phyloP scores from a whole-genome alignment of 2,113 vertebrate genomes.

The Ophiodon elongatus region DNA sequence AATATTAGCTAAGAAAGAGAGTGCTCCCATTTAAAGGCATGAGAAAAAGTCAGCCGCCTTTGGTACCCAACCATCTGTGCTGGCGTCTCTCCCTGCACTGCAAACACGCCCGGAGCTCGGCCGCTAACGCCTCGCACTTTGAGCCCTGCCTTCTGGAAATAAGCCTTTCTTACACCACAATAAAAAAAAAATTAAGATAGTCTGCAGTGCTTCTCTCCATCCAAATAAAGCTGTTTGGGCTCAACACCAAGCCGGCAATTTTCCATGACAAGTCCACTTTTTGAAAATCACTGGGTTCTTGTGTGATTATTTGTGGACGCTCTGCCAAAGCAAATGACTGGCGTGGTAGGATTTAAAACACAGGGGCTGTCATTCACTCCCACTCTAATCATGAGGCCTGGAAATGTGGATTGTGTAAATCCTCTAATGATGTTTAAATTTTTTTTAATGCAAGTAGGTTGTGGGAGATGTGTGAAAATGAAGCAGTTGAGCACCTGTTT shows the following conservation, averaged over 20 bases:
- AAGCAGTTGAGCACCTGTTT: neutral
- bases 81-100: slow-evolving; percentile 85
- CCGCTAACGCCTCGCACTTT: slow-evolving; percentile 55
- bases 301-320: slow-evolving; percentile 17
- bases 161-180: slow-evolving; percentile 64
- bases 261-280: slow-evolving; percentile 71
- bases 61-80: slow-evolving; percentile 94
- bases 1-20: slow-evolving; percentile 99
- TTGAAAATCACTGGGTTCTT: slow-evolving; percentile 50
- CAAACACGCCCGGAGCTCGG: slow-evolving; percentile 72
- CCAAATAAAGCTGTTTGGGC: slow-evolving; percentile 72
- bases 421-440: neutral
- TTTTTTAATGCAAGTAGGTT: neutral
- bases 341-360: slow-evolving; percentile 35
- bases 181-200: slow-evolving; percentile 65
- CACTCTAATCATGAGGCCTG: neutral
- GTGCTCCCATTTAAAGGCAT: slow-evolving; percentile 95
- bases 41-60: slow-evolving; percentile 94
- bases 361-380: slow-evolving; percentile 27
- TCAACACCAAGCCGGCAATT: slow-evolving; percentile 69
- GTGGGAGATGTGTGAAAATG: neutral
- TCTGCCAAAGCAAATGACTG: slow-evolving; percentile 32
- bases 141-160: slow-evolving; percentile 71
- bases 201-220: slow-evolving; percentile 74
- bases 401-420: slow-evolving; percentile 8